A percentile compares a stretch with the other conserved stretches of the same genome.
These are phyloP conservation scores for Epinephelus coioides DNA, from an alignment of 2,797 vertebrate genomes.

Conservation along the genomic window DNA sequence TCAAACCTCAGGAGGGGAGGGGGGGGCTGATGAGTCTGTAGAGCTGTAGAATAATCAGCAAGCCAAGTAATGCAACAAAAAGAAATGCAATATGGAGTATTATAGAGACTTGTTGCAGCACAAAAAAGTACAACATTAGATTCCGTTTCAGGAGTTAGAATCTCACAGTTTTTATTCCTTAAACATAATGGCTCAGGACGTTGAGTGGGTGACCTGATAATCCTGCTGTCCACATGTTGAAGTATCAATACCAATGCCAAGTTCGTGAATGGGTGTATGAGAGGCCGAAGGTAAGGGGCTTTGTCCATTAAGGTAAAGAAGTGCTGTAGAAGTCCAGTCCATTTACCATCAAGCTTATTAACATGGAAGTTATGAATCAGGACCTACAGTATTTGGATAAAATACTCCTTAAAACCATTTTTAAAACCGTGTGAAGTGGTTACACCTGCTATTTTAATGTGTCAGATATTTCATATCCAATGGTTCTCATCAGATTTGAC, in stretches of 20 bases:
- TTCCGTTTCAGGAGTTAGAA: neutral
- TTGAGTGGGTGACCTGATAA: no score
- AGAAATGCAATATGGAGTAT: neutral
- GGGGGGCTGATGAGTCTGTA: neutral
- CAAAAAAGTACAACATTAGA: neutral
- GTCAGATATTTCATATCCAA: neutral
- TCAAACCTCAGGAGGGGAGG: neutral
- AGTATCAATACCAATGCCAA: no score
- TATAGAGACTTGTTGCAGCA: neutral
- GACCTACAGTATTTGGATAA: neutral
- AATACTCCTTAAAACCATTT: neutral
- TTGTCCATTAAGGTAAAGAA: neutral
- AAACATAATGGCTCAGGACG: neutral
- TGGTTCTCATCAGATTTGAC: neutral
- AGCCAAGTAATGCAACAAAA: neutral
- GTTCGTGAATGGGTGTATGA: no score
- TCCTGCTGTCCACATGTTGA: neutral
- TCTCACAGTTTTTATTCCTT: neutral
- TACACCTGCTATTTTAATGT: no score
- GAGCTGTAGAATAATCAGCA: neutral
- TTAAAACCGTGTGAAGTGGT: no score
- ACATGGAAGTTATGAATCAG: neutral
- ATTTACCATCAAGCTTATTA: neutral
- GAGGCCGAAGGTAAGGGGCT: neutral
- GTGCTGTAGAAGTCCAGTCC: neutral